phyloP scores from a whole-genome alignment of 30 jellyfish, hydroid and myxozoan genomes.

The Pelagia noctiluca region DNA sequence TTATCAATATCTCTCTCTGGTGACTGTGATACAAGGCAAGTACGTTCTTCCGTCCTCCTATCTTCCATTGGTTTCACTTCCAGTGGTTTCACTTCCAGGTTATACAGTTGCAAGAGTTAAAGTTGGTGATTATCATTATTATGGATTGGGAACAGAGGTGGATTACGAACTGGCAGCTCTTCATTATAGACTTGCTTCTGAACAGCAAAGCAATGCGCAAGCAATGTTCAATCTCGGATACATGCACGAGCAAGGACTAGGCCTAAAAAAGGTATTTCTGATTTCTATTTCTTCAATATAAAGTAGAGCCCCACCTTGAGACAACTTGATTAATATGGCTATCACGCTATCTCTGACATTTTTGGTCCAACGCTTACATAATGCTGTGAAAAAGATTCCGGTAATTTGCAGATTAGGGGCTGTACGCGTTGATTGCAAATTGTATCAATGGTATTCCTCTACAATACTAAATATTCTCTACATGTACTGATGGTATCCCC shows the following conservation, averaged over 20 bases:
- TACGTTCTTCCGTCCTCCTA: too few relatives aligned
- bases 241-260: slow-evolving; percentile 99
- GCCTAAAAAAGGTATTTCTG: slow-evolving; percentile 78
- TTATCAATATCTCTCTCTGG: too few relatives aligned
- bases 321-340: background rate
- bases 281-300: background rate
- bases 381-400: too few relatives aligned
- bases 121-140: slow-evolving; percentile 97
- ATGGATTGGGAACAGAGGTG: slow-evolving; percentile 96
- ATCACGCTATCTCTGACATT: background rate
- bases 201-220: slow-evolving; percentile 94
- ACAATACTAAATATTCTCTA: too few relatives aligned
- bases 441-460: too few relatives aligned
- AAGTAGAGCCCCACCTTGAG: background rate
- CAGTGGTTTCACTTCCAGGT: slow-evolving; percentile 27
- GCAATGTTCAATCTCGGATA: slow-evolving; percentile 98
- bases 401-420: too few relatives aligned
- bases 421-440: too few relatives aligned
- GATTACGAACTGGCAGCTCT: slow-evolving; percentile 95
- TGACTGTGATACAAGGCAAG: too few relatives aligned
- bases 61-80: too few relatives aligned
- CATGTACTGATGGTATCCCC: too few relatives aligned
- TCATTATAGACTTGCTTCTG: slow-evolving; percentile 95
- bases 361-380: background rate
- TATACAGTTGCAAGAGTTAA: slow-evolving; percentile 97